Evolutionary conservation across 2,113 vertebrate species (phyloP).

Genomic region (Aptenodytes forsteri): DNA sequence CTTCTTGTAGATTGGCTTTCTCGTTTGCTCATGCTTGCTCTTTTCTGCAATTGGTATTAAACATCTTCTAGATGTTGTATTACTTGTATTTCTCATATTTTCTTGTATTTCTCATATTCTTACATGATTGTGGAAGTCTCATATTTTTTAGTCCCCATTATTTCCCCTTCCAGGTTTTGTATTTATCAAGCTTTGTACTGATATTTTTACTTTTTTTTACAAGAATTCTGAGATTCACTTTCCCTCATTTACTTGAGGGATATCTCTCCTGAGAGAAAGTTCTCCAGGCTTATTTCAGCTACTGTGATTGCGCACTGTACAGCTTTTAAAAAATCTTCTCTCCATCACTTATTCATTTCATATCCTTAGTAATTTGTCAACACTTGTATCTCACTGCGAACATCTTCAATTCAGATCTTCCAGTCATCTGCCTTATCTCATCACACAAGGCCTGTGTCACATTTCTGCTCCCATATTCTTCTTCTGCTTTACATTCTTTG

Average conservation of each 20-base stretch:
- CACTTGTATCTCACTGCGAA: not conserved
- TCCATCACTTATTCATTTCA: not conserved
- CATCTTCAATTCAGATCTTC: not conserved
- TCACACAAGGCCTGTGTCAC: not conserved
- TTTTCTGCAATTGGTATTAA: not conserved
- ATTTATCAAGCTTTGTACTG: not conserved
- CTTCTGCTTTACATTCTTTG: not conserved
- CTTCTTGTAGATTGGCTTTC: not conserved
- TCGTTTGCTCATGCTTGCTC: not conserved
- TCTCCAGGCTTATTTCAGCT: not conserved
- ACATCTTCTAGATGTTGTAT: not conserved
- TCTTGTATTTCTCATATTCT: not conserved
- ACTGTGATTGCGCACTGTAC: not conserved
- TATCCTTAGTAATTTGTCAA: not conserved
- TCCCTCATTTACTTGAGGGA: not conserved
- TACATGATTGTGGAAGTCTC: not conserved
- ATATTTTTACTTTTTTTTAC: not conserved
- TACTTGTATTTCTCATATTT: not conserved
- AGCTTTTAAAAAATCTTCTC: not conserved
- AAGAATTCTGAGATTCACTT: not conserved
- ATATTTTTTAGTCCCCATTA: not conserved
- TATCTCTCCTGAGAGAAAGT: not conserved
- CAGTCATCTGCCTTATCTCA: not conserved
- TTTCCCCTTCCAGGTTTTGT: not conserved
- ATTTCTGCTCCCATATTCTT: not conserved